Evolutionary conservation across 2,888 invertebrate species (phyloP).

Genomic region (Cremastobaeus sp.): DNA sequence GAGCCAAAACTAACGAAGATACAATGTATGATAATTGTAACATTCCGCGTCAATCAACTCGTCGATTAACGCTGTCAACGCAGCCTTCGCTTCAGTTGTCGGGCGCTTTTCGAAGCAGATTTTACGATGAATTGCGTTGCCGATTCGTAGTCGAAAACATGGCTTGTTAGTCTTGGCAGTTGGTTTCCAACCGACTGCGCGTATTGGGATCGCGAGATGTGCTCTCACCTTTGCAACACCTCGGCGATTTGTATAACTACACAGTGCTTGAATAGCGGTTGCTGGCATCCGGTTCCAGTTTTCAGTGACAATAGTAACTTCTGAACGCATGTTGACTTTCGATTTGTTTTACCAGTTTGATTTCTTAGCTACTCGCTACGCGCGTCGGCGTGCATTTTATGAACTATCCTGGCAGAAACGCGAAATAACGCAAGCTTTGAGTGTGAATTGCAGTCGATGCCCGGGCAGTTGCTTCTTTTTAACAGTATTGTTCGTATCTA

Average conservation of each 20-base stretch:
- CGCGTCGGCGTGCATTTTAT: constrained; percentile 1
- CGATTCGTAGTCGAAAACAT: constrained; percentile 22
- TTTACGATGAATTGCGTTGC: constrained; percentile 4
- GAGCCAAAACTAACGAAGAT: neutral
- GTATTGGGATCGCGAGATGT: no score
- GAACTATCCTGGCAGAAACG: constrained; percentile 9
- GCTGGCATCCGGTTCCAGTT: neutral
- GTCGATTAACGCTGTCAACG: constrained; percentile 12
- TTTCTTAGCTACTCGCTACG: neutral
- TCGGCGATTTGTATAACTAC: constrained; percentile 23
- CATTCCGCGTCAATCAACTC: constrained; percentile 43
- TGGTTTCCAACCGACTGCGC: constrained; percentile 17
- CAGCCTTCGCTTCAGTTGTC: neutral
- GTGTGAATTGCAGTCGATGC: no score
- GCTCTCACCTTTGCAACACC: neutral
- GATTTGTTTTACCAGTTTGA: neutral
- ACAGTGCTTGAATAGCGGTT: constrained; percentile 11
- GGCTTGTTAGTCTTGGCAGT: constrained; percentile 39
- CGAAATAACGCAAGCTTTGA: neutral
- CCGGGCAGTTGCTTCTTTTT: no score
- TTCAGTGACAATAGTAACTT: constrained; percentile 8
- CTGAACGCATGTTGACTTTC: neutral
- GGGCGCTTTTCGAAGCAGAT: neutral
- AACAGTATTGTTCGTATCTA: neutral
- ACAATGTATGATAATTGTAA: constrained; percentile 33